Evolutionary conservation across 1,140 invertebrate genomes (phyloP).

Genomic region (Drosophila erecta): DNA sequence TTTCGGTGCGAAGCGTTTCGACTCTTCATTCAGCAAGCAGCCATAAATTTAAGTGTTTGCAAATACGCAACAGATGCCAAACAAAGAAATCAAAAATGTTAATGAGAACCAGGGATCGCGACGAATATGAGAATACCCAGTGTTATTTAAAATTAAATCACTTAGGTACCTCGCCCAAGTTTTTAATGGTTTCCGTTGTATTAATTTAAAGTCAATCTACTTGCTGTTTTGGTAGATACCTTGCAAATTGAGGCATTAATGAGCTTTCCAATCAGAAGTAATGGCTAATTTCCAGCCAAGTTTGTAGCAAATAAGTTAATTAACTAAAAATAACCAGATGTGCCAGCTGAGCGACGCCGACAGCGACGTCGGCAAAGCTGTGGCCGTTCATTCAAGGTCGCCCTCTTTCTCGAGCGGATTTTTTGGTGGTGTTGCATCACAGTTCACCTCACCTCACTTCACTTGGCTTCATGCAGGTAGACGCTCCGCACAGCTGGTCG

Average conservation of each 20-base stretch:
- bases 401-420: conserved; percentile 59
- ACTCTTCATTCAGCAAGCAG: conserved; percentile 54
- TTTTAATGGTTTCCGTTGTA: too few species aligned
- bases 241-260: too few species aligned
- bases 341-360: conserved; percentile 26
- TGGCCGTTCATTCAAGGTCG: conserved; percentile 72
- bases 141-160: background rate
- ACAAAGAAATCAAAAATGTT: conserved; percentile 55
- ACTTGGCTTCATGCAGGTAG: conserved; percentile 1
- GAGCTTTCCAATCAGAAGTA: background rate
- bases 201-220: too few species aligned
- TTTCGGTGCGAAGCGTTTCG: conserved; percentile 14
- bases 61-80: conserved; percentile 57
- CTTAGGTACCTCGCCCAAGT: background rate
- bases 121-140: conserved; percentile 20
- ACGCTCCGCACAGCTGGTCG: conserved; percentile 11
- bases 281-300: conserved; percentile 9
- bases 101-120: conserved; percentile 13
- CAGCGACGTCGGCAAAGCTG: conserved; percentile 17
- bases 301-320: conserved; percentile 15
- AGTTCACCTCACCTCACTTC: conserved; percentile 8
- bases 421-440: conserved; percentile 64
- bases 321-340: conserved; percentile 63
- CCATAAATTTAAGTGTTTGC: conserved; percentile 61
- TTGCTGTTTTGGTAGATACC: too few species aligned